Base-by-base conservation (phyloP, 53 echinoderm and acorn worm species). In the Mesocentrotus franciscanus region DNA sequence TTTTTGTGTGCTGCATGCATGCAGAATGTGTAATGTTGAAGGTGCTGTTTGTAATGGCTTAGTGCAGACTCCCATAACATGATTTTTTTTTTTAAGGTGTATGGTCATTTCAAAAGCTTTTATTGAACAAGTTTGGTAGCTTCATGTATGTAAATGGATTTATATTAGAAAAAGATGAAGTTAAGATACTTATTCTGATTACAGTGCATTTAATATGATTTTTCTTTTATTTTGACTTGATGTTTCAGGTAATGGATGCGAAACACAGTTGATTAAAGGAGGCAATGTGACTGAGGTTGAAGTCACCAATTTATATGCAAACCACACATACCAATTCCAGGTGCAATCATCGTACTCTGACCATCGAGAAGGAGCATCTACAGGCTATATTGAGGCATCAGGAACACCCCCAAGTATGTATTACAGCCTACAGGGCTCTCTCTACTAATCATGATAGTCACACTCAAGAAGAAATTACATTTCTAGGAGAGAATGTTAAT, bases 261-360 rank as follows among this genome's bases (percentile, higher is more conserved):
- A 90, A 18, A 58, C 29, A 18, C 58, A 58, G 15, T 8, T 14
- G 22, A 49, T 56, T 18, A 32, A 93, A 26, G 56, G n/a, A 8
- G 76, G 56, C 78, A 93, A 93, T 33, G 26, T 76, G 8, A 93
- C 93, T 2, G 56, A 56, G 9, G 78, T 93, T 12, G 93, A 93
- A 59, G 59, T 93, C 14, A 75, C 76, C 24, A 59, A 93, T 56
- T 26, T 93, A 18, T 55, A 39, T 29, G 76, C 93, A 42, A 93
- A 93, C 93, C 93, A 93, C 76, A 93, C 93, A 17, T 93, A 93
- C 93, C 56, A 27, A 49, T 93, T 93, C 78, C 56, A 75, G 74
- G 93, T 93, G 76, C 93, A 93, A 60, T 56, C 93, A 0, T 74
- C 9, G 26, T n/a, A 56, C 15, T 55, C 26, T 9, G 76, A 75